A percentile compares a stretch with the other conserved stretches of the same genome.
These are phyloP conservation scores for Synaphobranchus kaupii DNA, from an alignment of 2,797 vertebrate genomes.

Conservation along the genomic window DNA sequence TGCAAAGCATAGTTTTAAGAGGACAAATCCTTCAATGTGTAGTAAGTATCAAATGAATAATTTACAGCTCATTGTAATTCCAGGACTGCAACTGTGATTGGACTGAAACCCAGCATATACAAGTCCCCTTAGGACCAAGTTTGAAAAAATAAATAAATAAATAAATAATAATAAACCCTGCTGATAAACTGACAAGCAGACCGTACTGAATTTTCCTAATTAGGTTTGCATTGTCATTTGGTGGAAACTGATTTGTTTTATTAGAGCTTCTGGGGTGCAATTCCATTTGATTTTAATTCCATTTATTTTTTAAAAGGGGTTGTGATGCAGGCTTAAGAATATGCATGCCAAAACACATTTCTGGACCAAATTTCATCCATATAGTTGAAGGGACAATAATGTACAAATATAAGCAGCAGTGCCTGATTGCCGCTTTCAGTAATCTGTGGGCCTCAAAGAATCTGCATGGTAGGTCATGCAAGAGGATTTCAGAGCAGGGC, in stretches of 20 bases:
- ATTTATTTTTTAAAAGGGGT: too few species aligned
- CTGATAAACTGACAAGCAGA: conserved; percentile 3
- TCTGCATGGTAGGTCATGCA: conserved; percentile 33
- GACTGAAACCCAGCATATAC: background rate
- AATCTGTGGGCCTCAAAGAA: conserved; percentile 40
- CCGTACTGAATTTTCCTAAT: background rate
- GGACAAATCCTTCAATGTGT: background rate
- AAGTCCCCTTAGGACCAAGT: background rate
- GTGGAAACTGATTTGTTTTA: background rate
- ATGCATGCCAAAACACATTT: conserved; percentile 32
- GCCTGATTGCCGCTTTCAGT: conserved; percentile 43
- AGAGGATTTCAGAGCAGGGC: conserved; percentile 26
- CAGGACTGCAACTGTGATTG: background rate
- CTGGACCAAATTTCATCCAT: conserved; percentile 32
- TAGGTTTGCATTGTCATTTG: conserved; percentile 10
- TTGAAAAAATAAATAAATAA: background rate
- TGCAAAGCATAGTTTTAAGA: too few species aligned
- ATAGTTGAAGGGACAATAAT: conserved; percentile 33
- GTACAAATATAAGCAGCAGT: conserved; percentile 43
- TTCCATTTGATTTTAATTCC: conserved; percentile 32
- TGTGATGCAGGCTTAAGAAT: conserved; percentile 22
- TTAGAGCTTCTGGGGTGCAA: background rate
- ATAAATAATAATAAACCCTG: background rate
- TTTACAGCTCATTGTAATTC: background rate
- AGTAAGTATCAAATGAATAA: background rate